These are phyloP conservation scores for Beaufortia kweichowensis DNA, from an alignment of 2,113 vertebrate genomes.

Conservation along the genomic window DNA sequence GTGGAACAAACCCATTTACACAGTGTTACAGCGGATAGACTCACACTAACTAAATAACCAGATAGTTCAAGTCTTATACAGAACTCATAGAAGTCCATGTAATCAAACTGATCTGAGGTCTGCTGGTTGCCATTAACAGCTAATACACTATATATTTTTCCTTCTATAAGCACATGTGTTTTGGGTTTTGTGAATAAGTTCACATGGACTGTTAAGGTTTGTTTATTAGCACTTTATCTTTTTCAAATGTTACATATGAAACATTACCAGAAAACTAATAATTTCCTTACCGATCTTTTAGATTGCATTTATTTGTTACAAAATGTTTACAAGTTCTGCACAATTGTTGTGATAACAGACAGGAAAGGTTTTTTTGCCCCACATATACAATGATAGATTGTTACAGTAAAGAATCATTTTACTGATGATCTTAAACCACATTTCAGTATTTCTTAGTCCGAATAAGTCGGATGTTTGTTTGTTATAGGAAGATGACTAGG, in stretches of 20 bases:
- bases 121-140: not conserved
- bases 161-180: slow-evolving; percentile 20
- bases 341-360: not conserved
- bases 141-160: not conserved
- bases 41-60: not conserved
- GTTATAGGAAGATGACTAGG: not conserved
- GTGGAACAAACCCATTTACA: slow-evolving; percentile 3
- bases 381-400: too few species aligned
- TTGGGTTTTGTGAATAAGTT: slow-evolving; percentile 7
- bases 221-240: slow-evolving; percentile 74
- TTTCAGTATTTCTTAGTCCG: slow-evolving; percentile 4
- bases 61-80: not conserved
- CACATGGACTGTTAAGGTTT: slow-evolving; percentile 49
- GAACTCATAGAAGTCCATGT: not conserved
- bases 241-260: slow-evolving; percentile 43
- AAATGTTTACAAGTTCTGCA: not conserved
- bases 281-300: not conserved
- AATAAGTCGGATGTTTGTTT: not conserved
- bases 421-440: too few species aligned
- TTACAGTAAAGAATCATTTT: not conserved
- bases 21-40: not conserved
- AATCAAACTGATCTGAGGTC: not conserved
- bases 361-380: not conserved
- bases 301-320: not conserved
- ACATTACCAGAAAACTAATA: not conserved